Conservation (phyloP, 2,888 invertebrate genomes). For the Hypomecis punctinalis region DNA sequence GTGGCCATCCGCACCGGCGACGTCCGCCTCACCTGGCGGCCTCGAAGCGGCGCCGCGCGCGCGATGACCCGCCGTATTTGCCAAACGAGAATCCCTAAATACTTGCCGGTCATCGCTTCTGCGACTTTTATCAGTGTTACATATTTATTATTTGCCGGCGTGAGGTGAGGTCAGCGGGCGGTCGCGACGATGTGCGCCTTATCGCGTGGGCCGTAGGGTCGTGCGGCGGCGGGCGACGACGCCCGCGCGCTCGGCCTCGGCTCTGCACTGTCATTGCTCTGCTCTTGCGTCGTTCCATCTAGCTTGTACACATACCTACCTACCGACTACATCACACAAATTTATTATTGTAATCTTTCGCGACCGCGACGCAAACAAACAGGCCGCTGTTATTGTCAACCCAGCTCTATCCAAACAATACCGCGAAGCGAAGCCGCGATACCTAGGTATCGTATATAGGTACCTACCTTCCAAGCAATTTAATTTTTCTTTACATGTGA, state of each 20-base stretch:
- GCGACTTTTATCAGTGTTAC: slow-evolving; percentile 82
- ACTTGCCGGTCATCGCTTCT: slow-evolving; percentile 81
- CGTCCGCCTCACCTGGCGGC: slow-evolving; percentile 55
- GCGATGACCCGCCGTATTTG: slow-evolving; percentile 69
- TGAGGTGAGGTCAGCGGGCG: slow-evolving; percentile 79
- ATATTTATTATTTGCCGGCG: slow-evolving; percentile 83
- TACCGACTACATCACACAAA: slow-evolving; percentile 4
- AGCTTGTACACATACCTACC: slow-evolving; percentile 37
- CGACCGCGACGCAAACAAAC: slow-evolving; percentile 28
- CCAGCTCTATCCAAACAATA: slow-evolving; percentile 24
- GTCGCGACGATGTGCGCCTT: slow-evolving; percentile 76
- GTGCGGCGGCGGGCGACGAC: slow-evolving; percentile 53
- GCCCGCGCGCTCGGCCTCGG: slow-evolving; percentile 71
- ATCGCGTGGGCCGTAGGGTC: slow-evolving; percentile 79
- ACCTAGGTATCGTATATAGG: too few relatives aligned
- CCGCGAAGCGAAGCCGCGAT: slow-evolving; percentile 1
- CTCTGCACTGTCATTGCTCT: slow-evolving; percentile 70
- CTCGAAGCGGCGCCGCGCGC: slow-evolving; percentile 53
- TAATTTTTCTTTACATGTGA: neutral
- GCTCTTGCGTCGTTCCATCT: slow-evolving; percentile 78
- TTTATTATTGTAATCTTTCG: slow-evolving; percentile 12
- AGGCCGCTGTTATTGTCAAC: slow-evolving; percentile 27
- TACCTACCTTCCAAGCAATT: slow-evolving; percentile 2
- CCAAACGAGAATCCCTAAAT: slow-evolving; percentile 76
- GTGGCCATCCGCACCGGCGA: slow-evolving; percentile 54